These are phyloP conservation scores for Bruchidius siliquastri DNA, from an alignment of 2,888 invertebrate species.

Conservation along the genomic window DNA sequence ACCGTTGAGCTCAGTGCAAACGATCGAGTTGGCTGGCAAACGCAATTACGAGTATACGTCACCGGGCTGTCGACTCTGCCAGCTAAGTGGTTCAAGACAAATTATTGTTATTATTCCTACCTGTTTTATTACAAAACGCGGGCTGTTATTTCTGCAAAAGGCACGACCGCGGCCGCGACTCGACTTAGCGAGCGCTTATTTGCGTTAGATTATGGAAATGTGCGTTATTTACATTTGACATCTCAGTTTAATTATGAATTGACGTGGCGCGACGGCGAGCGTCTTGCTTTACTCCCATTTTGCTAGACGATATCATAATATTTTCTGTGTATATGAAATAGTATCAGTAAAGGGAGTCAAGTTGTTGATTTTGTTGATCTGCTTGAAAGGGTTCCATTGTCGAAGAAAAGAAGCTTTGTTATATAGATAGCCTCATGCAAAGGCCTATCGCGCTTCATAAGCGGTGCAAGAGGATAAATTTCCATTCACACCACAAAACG, in stretches of 20 bases:
- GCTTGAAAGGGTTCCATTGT: no score
- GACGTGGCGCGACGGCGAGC: background rate
- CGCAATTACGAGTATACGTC: constrained; percentile 4
- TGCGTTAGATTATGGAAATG: background rate
- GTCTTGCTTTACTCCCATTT: background rate
- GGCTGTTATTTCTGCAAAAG: constrained; percentile 16
- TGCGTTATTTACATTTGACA: background rate
- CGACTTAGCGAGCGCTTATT: background rate
- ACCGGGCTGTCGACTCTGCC: constrained; percentile 10
- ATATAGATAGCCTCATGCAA: no score
- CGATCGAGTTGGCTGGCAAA: background rate
- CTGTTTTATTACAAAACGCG: constrained; percentile 17
- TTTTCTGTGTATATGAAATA: no score
- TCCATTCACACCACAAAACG: no score
- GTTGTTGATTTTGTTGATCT: no score
- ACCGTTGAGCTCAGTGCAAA: background rate
- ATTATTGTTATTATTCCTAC: constrained; percentile 22
- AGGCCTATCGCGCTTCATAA: no score
- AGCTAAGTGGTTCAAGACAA: constrained; percentile 21
- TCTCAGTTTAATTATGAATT: background rate
- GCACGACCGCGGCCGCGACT: constrained; percentile 7
- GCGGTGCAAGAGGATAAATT: no score
- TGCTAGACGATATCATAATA: background rate
- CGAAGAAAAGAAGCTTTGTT: no score
- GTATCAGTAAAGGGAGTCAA: no score